phyloP scores from a whole-genome alignment of 64 coral and sea anemone species.

The Montipora foliosa region DNA sequence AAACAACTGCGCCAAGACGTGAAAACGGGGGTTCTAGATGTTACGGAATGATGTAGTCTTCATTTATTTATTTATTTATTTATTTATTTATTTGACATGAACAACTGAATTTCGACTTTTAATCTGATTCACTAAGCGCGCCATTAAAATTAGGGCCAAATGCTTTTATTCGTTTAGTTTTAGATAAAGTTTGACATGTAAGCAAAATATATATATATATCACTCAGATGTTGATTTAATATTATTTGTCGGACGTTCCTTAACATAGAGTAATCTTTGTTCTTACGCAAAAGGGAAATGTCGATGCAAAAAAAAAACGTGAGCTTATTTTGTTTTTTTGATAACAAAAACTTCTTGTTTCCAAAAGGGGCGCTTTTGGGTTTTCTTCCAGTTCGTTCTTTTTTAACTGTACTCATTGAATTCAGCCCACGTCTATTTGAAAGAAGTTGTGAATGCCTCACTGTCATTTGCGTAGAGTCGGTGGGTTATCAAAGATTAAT shows the following conservation, averaged over 20 bases:
- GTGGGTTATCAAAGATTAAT: background rate
- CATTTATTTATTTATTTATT: background rate
- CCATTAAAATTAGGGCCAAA: too few species aligned
- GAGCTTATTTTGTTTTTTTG: background rate
- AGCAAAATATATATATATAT: too few species aligned
- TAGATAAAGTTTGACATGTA: too few species aligned
- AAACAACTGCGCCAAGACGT: background rate
- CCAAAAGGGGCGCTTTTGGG: background rate
- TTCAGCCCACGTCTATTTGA: background rate
- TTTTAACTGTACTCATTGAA: background rate
- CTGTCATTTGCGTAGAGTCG: too few species aligned
- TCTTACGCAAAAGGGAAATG: background rate
- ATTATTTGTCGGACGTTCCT: background rate
- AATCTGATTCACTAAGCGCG: too few species aligned
- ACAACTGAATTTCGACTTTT: too few species aligned
- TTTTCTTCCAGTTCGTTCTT: background rate
- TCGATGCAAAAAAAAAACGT: background rate
- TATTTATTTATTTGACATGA: too few species aligned
- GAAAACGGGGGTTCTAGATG: too few species aligned
- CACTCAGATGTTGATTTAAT: background rate
- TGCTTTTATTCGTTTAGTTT: too few species aligned
- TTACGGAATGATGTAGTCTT: background rate
- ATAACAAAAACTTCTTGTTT: background rate
- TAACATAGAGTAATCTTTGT: background rate
- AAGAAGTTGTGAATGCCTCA: background rate